Evolutionary conservation across 1,140 invertebrate genomes (phyloP), one percentile per base, ranked within the genome.

Genomic region (Bombus confusus): DNA sequence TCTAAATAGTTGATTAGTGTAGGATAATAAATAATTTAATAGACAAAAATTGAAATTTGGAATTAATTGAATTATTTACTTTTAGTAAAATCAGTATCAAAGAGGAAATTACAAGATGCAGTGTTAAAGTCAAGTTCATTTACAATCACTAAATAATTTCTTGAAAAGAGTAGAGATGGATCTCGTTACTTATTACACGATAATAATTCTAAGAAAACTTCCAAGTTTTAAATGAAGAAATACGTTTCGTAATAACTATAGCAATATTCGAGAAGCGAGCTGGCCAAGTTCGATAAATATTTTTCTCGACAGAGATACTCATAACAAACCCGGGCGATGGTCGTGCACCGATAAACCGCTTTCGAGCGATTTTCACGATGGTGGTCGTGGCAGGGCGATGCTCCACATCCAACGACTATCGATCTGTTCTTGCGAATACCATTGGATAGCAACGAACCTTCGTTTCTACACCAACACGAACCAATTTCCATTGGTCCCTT

Each of bases 401-500:
- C 64, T 77, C 80, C 62, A 83, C 34, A 78, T 86, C 80, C 85
- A 43, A 18, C 41, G 66, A 57, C 59, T 86, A 86, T 86, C 85
- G 85, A 86, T 86, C 69, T 64, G 77, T 57, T 34, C 43, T 62
- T 47, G 43, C 62, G n/a, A 28, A 69, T 39, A 80, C 77, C 80
- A 71, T 72, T 78, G 78, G 75, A 88, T 73, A 64, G 69, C 73
- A 13, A 25, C 22, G 75, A 68, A 86, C 80, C 84, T 82, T 82
- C 81, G 62, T 68, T 80, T 77, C 66, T 69, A 62, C 66, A 77
- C 31, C 80, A 69, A 59, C 47, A 39, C 87, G 64, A 83, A 79
- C 43, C 88, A 88, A 89, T 89, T 89, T 86, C 87, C 87, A 89
- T 88, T 78, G 76, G 75, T 82, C 64, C 83, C 52, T 57, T 74